A percentile compares a stretch with the other conserved stretches of the same genome.
Conservation (phyloP, 2,888 invertebrate genomes). For the Nysson spinosus region DNA sequence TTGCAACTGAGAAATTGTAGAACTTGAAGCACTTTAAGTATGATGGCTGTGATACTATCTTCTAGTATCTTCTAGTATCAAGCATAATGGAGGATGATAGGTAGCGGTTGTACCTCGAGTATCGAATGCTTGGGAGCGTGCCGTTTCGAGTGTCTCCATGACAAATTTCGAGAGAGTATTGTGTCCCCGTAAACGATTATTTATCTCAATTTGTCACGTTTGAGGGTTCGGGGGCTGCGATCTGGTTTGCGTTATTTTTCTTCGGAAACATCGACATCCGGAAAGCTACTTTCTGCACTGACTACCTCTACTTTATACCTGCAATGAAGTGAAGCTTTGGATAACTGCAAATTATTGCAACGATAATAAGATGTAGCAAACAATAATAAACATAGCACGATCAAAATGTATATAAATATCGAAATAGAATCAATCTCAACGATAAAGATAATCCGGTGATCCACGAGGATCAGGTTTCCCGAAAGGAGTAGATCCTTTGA, state of each 20-base stretch:
- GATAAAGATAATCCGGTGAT: neutral
- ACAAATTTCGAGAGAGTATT: slow-evolving; percentile 69
- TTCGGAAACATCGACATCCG: no score
- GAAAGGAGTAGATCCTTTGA: slow-evolving; percentile 8
- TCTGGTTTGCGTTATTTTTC: no score
- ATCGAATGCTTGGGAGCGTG: slow-evolving; percentile 54
- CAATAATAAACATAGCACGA: no score
- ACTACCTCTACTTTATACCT: no score
- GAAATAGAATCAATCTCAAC: no score
- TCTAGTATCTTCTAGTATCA: slow-evolving; percentile 11
- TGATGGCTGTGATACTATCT: neutral
- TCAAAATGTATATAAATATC: no score
- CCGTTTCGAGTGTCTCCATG: slow-evolving; percentile 64
- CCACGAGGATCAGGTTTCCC: neutral
- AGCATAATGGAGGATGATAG: slow-evolving; percentile 6
- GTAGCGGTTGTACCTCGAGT: slow-evolving; percentile 47
- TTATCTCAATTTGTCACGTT: slow-evolving; percentile 74
- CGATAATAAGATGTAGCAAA: no score
- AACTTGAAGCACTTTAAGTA: neutral
- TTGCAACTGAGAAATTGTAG: no score
- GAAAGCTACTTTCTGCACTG: no score
- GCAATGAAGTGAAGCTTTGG: no score
- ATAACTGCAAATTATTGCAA: no score
- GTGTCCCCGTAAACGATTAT: slow-evolving; percentile 69
- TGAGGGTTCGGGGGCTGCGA: slow-evolving; percentile 9